These are phyloP conservation scores for Typhlichthys eigenmanni DNA, from an alignment of 2,797 vertebrate species.

Conservation along the genomic window DNA sequence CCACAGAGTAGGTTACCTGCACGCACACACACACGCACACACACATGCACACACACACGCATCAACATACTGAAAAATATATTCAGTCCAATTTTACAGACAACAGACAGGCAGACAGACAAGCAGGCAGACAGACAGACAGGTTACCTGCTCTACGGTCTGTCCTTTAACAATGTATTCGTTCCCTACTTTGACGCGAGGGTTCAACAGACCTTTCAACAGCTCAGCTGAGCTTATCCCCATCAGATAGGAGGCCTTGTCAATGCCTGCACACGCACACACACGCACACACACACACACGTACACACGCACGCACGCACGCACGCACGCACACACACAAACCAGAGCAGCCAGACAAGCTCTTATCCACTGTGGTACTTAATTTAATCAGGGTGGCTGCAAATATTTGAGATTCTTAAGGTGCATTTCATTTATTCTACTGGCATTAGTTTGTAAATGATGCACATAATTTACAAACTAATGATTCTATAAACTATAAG, in stretches of 20 bases:
- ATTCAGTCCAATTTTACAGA: background rate
- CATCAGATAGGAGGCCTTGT: slow-evolving; percentile 94
- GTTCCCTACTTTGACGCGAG: slow-evolving; percentile 91
- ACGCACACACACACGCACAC: slow-evolving; percentile 16
- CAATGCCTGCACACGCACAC: slow-evolving; percentile 78
- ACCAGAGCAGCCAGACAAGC: background rate
- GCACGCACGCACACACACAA: background rate
- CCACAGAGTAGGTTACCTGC: slow-evolving; percentile 87
- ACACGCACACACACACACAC: slow-evolving; percentile 18
- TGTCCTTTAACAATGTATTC: slow-evolving; percentile 92
- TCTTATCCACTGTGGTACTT: background rate
- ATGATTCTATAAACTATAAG: too few relatives aligned
- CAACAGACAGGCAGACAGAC: background rate
- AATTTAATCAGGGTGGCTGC: too few relatives aligned
- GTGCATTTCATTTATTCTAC: too few relatives aligned
- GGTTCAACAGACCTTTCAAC: slow-evolving; percentile 90
- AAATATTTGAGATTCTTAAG: background rate
- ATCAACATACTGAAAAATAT: background rate
- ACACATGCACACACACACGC: background rate
- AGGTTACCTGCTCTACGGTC: slow-evolving; percentile 89
- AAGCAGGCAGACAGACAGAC: background rate
- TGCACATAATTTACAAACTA: too few relatives aligned
- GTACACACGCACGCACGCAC: slow-evolving; percentile 2
- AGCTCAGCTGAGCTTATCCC: slow-evolving; percentile 91
- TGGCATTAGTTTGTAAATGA: too few relatives aligned